phyloP scores from a whole-genome alignment of 1,140 invertebrate species.

The Caenorhabditis latens region DNA sequence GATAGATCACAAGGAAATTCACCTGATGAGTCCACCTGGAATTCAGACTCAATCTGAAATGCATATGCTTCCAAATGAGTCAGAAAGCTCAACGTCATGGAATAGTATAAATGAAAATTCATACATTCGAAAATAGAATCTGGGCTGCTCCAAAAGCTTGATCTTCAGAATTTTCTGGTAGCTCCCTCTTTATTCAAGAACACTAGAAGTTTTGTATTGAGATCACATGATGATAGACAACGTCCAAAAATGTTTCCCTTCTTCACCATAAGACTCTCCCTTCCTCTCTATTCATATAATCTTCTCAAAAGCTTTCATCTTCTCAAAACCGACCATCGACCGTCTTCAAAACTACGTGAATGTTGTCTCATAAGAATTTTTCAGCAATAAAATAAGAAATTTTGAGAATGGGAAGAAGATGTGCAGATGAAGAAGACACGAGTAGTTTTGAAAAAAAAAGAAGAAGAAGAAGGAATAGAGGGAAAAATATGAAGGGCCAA shows the following conservation, averaged over 20 bases:
- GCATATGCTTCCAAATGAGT: neutral
- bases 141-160: neutral
- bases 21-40: neutral
- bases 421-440: conserved; percentile 51
- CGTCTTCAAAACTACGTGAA: conserved; percentile 7
- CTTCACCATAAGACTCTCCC: conserved; percentile 25
- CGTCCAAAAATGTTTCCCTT: conserved; percentile 34
- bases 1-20: neutral
- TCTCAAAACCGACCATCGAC: conserved; percentile 41
- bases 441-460: conserved; percentile 32
- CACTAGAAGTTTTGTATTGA: conserved; percentile 15
- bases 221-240: conserved; percentile 22
- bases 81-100: neutral
- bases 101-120: no score
- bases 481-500: neutral
- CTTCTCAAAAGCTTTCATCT: conserved; percentile 49
- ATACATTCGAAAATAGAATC: no score
- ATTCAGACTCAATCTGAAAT: neutral
- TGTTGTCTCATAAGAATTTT: conserved; percentile 28
- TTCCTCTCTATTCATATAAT: conserved; percentile 52
- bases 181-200: neutral
- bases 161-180: neutral
- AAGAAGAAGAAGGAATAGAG: neutral
- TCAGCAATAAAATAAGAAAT: neutral
- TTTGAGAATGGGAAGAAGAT: neutral